Evolutionary conservation across 2,797 vertebrate genomes (phyloP), one percentile per base, ranked within the genome.

Genomic region (Acanthopagrus latus): DNA sequence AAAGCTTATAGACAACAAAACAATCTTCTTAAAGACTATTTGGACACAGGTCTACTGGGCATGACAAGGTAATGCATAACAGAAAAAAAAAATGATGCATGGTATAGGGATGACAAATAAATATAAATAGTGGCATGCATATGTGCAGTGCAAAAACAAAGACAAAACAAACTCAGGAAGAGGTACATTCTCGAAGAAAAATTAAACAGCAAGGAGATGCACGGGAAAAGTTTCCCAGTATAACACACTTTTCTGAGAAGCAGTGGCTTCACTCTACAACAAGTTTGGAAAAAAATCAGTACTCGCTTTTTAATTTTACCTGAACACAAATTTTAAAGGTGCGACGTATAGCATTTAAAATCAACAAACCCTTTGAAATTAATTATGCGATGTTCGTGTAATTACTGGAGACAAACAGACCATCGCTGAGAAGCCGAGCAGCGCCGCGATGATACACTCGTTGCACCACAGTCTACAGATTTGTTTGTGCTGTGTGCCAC

Each of bases 101-200:
- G 83, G 71, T 33, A 62, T 58, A 69, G 58, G 48, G 65, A 67
- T 88, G 78, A 85, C 64, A 89, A 78, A 87, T 47, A 21, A 78
- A 86, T 75, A 85, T 46, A 44, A 82, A 89, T 46, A 82, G 75
- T 21, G 52, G 72, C 93, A 95, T 95, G 94, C 93, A 89, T 82
- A 82, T 87, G 78, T 76, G 81, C 72, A 83, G 64, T 81, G 90
- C 86, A 90, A 85, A 47, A 57, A 33, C 4, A 41, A 44, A 60
- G 7, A 64, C 48, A 77, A 55, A 58, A 50, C n/a, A 29, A 76
- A 80, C 71, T 70, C 18, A 81, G 50, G 57, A 86, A 84, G 50
- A 81, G 70, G 76, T 81, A 86, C 87, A 88, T 87, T 82, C 76
- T 83, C 58, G 79, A 85, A 81, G 71, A 79, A 84, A 83, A 20